Base-by-base conservation (phyloP, 2,888 invertebrate genomes). In the Prenolepis imparis region DNA sequence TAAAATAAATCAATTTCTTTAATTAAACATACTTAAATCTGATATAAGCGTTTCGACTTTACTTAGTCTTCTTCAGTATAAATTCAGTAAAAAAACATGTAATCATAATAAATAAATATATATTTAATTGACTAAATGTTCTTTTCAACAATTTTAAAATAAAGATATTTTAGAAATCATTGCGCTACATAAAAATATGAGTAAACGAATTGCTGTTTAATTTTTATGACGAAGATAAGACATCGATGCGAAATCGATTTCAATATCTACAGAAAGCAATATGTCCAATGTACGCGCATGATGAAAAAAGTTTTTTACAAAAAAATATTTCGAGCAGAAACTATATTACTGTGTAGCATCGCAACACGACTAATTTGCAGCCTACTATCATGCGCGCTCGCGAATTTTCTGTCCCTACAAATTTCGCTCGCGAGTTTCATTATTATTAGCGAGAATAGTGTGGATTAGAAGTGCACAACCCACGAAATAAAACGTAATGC, bases 401-500 rank as follows among this genome's bases (percentile, higher is more conserved):
- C 55, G 57, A 68, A 57, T 78, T 68, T 41, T 78, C 28, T 41
- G 28, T 67, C 15, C 15, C 24, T 21, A 41, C 24, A 66, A 66
- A 66, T 36, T 75, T 57, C n/a, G 41, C 57, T 28, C 39, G 57
- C 32, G 55, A 64, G 24, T 36, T 55, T 52, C 52, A 18, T 66
- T 66, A 66, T 66, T 41, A 41, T 8, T 3, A 68, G 32, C 28
- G 57, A 41, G 28, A 77, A 39, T 39, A 28, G 12, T 24, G 57
- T 24, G 21, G 41, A 32, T 28, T 67, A 28, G 5, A 67, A 77
- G 48, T 52, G 48, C 4, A 36, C 64, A 52, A 24, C 32, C 36
- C 32, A 48, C 48, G 52, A n/a, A 67, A 57, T 78, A 78, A 59
- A 78, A 78, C 70, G 21, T 41, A 59, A 68, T 32, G 21, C 55